Evolutionary conservation across 2,113 vertebrate species (phyloP), one percentile per base, ranked within the genome.

Genomic region (Neolamprologus hecqui): DNA sequence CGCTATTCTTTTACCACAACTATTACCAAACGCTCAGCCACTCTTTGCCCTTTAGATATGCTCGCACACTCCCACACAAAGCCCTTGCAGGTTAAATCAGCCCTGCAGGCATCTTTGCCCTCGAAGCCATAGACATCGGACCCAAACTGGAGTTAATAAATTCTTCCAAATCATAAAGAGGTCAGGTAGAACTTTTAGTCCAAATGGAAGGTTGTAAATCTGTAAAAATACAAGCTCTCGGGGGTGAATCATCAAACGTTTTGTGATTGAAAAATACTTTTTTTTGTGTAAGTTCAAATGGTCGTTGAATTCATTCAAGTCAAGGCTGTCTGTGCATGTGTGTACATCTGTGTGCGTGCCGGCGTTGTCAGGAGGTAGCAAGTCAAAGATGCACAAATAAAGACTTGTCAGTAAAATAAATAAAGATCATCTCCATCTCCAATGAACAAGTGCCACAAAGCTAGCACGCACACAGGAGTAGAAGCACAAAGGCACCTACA

Each of bases 401-500:
- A 82, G 31, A 84, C 42, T 81, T 6, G 9, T 82, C 57, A 28
- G 84, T 15, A 83, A 86, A 91, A 40, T 88, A 87, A 92, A 92
- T 86, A 82, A 84, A 88, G 53, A 91, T 60, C 63, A 86, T 70
- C 63, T 88, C 14, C 63, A 86, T 70, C 63, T 88, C 14, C 53
- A 37, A 77, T 88, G 81, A 92, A 82, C 47, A 90, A 21, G 75
- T 21, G 5, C 23, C 47, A 85, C 79, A 82, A 53, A 88, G 77
- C 51, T 31, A n/a, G 83, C 4, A 1, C 51, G 12, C 54, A 51
- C 73, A 80, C 60, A 51, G 3, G 2, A 75, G 42, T 77, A 23
- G 14, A 57, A 53, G 73, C 73, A 90, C 80, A 91, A 85, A 85
- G 84, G 77, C 79, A 55, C 70, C 82, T 84, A 42, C 51, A 45